A percentile compares a stretch with the other conserved stretches of the same genome.
Evolutionary conservation across 2,888 invertebrate genomes (phyloP).

Genomic region (Melanostoma scalare): DNA sequence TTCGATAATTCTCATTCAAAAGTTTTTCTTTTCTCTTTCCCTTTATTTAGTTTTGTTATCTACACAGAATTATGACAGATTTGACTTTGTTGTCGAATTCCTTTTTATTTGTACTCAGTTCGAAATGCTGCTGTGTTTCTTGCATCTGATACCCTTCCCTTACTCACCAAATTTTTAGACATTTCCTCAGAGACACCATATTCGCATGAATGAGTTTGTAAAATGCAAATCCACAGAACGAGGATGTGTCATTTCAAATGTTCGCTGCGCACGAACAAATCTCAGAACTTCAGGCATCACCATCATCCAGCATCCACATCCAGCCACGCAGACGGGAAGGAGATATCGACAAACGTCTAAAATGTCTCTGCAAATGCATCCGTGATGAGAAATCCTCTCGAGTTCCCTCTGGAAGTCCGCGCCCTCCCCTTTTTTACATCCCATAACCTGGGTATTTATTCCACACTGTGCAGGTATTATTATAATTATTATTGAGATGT

Average conservation of each 20-base stretch:
- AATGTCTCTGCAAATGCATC: conserved; percentile 62
- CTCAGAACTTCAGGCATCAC: conserved; percentile 43
- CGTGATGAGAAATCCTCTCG: conserved; percentile 51
- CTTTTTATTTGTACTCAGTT: too few relatives aligned
- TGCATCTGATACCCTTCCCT: too few relatives aligned
- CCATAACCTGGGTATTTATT: conserved; percentile 13
- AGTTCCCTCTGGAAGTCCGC: neutral
- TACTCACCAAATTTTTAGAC: neutral
- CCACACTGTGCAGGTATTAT: conserved; percentile 63
- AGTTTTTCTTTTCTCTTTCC: too few relatives aligned
- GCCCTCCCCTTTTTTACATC: conserved; percentile 9
- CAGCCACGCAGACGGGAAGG: conserved; percentile 60
- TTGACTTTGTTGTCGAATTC: too few relatives aligned
- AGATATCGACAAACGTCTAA: conserved; percentile 72
- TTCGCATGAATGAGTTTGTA: conserved; percentile 67
- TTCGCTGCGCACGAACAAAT: conserved; percentile 63
- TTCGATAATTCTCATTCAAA: too few relatives aligned
- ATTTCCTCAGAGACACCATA: conserved; percentile 31
- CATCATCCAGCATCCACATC: conserved; percentile 41
- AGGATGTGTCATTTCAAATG: conserved; percentile 71
- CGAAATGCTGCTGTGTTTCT: too few relatives aligned
- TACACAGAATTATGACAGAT: too few relatives aligned
- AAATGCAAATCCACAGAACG: conserved; percentile 43
- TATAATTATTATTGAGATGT: conserved; percentile 74
- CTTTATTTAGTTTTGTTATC: too few relatives aligned